Percentiles rank a stretch among this genome's conserved stretches.
These are phyloP conservation scores for Thymelicus acteon DNA, from an alignment of 2,888 invertebrate genomes.

Conservation along the genomic window DNA sequence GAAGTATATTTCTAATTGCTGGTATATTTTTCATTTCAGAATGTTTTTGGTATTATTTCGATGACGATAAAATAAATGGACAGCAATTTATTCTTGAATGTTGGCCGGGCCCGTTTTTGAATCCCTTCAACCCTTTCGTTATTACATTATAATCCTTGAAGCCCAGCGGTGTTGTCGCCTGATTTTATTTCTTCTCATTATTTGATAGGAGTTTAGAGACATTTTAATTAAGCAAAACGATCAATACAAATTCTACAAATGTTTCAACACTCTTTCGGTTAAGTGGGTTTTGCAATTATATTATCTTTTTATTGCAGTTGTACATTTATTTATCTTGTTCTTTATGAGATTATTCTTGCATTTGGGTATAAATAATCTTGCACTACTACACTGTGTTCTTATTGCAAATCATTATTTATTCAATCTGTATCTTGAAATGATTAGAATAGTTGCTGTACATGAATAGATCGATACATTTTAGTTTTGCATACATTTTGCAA, in stretches of 20 bases:
- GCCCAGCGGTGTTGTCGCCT: constrained; percentile 45
- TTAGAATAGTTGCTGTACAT: neutral
- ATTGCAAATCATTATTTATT: neutral
- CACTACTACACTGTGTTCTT: neutral
- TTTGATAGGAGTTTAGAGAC: constrained; percentile 39
- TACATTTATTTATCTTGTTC: constrained; percentile 12
- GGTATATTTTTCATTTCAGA: neutral
- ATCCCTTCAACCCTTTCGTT: constrained; percentile 27
- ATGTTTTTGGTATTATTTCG: neutral
- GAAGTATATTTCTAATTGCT: neutral
- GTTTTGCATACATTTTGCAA: too few species aligned
- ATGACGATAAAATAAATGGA: constrained; percentile 11
- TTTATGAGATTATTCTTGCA: neutral
- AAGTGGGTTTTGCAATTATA: constrained; percentile 37
- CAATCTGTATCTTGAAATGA: neutral
- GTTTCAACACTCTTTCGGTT: constrained; percentile 38
- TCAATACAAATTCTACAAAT: constrained; percentile 39
- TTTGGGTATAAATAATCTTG: neutral
- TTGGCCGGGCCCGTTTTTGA: constrained; percentile 23
- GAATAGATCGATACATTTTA: too few species aligned
- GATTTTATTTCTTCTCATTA: constrained; percentile 46
- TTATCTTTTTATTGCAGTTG: constrained; percentile 32
- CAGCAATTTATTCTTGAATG: constrained; percentile 28
- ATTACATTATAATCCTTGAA: constrained; percentile 38
- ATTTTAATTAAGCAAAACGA: constrained; percentile 51